phyloP scores from a whole-genome alignment of 2,888 invertebrate genomes.

The Atrina japonica region DNA sequence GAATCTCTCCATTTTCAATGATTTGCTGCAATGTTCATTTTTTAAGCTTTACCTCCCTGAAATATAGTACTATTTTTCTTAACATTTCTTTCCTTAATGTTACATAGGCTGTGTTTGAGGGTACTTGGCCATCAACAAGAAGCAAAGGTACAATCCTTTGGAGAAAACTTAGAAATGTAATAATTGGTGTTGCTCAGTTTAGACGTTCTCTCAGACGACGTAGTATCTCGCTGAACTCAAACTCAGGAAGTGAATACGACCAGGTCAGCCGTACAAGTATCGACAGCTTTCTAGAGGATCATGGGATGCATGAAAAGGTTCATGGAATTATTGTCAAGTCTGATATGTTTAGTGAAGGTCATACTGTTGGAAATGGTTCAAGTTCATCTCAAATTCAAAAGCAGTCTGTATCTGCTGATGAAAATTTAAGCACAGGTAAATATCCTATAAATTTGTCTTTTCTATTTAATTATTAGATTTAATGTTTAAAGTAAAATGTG shows the following conservation, averaged over 20 bases:
- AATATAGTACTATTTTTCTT: too few relatives aligned
- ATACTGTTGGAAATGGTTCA: constrained; percentile 2
- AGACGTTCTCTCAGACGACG: constrained; percentile 85
- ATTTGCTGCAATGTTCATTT: too few relatives aligned
- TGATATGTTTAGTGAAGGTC: constrained; percentile 25
- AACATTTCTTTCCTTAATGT: too few relatives aligned
- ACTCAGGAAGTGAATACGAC: constrained; percentile 79
- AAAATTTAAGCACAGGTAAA: constrained; percentile 62
- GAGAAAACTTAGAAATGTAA: constrained; percentile 96
- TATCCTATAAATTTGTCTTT: not conserved
- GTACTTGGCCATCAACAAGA: constrained; percentile 93
- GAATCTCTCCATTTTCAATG: too few relatives aligned
- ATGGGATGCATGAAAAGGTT: not conserved
- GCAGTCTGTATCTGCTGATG: constrained; percentile 37
- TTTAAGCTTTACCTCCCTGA: too few relatives aligned
- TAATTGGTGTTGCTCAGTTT: constrained; percentile 94
- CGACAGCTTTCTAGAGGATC: constrained; percentile 74
- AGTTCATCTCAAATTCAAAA: not conserved
- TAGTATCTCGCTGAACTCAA: constrained; percentile 76
- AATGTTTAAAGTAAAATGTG: too few relatives aligned
- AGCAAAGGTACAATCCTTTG: constrained; percentile 92
- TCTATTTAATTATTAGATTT: too few relatives aligned
- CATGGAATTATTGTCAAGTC: constrained; percentile 19
- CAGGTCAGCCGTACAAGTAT: constrained; percentile 75
- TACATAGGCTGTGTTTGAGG: constrained; percentile 90